Percentiles rank a stretch among this genome's conserved stretches.
Conservation (phyloP, 2,888 invertebrate species). For the Celastrina argiolus region DNA sequence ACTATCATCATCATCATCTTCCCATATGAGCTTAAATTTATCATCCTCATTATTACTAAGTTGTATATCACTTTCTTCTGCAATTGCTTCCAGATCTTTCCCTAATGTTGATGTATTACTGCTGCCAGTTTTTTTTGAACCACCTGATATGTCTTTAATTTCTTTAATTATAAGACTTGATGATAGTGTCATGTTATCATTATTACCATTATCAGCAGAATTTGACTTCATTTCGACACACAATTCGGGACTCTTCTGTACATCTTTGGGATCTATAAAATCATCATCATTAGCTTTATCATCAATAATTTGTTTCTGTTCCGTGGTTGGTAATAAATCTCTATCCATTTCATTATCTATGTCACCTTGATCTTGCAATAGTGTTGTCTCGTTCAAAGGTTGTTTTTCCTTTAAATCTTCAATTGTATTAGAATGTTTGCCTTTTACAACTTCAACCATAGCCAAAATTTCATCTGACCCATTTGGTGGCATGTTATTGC, state of each 20-base stretch:
- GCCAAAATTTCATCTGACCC: not conserved
- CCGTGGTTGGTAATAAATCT: not conserved
- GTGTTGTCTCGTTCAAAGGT: not conserved
- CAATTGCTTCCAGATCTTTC: not conserved
- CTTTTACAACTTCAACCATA: not conserved
- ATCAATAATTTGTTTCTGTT: not conserved
- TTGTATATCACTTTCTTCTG: slow-evolving; percentile 14
- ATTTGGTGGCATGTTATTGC: no score
- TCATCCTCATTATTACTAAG: slow-evolving; percentile 39
- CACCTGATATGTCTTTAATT: not conserved
- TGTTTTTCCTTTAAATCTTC: not conserved
- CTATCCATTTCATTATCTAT: not conserved
- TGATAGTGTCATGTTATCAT: not conserved
- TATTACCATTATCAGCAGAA: not conserved
- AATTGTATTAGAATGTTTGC: not conserved
- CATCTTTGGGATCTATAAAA: not conserved
- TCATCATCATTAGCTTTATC: not conserved
- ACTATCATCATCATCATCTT: slow-evolving; percentile 43
- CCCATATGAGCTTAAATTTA: slow-evolving; percentile 50
- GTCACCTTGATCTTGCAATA: not conserved
- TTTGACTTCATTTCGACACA: not conserved
- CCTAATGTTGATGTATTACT: not conserved
- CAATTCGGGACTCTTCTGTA: not conserved
- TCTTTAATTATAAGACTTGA: slow-evolving; percentile 15
- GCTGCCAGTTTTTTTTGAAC: not conserved